Base-by-base conservation (phyloP, 2,888 invertebrate genomes). In the Epistrophella euchroma region DNA sequence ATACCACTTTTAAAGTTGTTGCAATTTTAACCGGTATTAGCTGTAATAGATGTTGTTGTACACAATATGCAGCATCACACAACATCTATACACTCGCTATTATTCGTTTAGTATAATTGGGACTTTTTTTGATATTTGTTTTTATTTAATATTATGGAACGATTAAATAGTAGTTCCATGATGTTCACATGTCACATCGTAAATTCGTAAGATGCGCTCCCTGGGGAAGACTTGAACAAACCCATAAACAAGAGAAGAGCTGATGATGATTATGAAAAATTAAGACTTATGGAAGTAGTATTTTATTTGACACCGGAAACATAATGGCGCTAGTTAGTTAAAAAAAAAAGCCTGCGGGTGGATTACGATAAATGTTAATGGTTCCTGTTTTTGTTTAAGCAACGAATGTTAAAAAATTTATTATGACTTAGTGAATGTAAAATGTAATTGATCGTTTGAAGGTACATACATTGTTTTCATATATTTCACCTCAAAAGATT, bases 11-110 rank as follows among this genome's bases (percentile, higher is more conserved):
- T 47, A 15, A 73, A 32, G 74, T 64, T 71, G 86, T 32, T 77
- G 77, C 78, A 78, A 78, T 86, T 86, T 74, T 77, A 86, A 86
- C 86, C 86, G 82, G 86, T 82, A 86, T 70, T 37, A 66, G 86
- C 66, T 82, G 86, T 86, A 86, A 86, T 82, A 81, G 77, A 73
- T 86, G 86, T 82, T 86, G 86, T 82, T 68, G 86, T 74, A 82
- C 82, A 74, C 77, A 68, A 15, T 35, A 77, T 68, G 32, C 76
- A 17, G 17, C 37, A 28, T 13, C 37, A 40, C 40, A 15, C 17
- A 17, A 0, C 13, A 17, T 13, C 11, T 17, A 58, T 35, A 32
- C 11, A 19, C 32, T 32, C 4, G 60, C 60, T n/a, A 75, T 68
- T 72, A 77, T 85, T 73, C 62, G 81, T 81, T 68, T 55, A 73